Evolutionary conservation across 2,888 invertebrate genomes (phyloP), one percentile per base, ranked within the genome.

Genomic region (Tiliacea citrago): DNA sequence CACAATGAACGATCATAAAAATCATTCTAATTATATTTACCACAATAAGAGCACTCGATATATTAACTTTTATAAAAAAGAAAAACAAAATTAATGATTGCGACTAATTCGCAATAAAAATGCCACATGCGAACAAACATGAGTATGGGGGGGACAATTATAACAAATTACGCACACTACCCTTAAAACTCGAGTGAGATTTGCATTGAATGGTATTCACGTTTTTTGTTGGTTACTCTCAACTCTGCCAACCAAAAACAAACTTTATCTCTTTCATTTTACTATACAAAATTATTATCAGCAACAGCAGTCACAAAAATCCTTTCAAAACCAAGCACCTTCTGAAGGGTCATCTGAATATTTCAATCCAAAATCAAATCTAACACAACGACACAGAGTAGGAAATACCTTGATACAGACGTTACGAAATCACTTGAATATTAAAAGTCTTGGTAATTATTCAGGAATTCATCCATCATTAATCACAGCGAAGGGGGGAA

Each of bases 401-500:
- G 70, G 90, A 83, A 91, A 77, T 92, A 51, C 82, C 49, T 82
- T 76, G 86, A 18, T 57, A 42, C 3, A 24, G 24, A 55, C 55
- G 84, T 83, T 89, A 87, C 89, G 90, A 92, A 95, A 96, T 95
- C 96, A 95, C 96, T 96, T 96, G 95, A 96, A 96, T 96, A 96
- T 96, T 96, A 96, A 96, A 96, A 96, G 95, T 96, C 96, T 94
- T 95, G 95, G 96, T 96, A 96, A 96, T 96, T 96, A 96, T 96
- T 96, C 96, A 96, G 96, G 96, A 96, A 96, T 96, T 96, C 95
- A 96, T 96, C 96, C 95, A 96, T 96, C 96, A 96, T 96, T 96
- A 96, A 96, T 96, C 96, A 96, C 94, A 92, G 91, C 86, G 94
- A 93, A 94, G 95, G 94, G 94, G 93, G 92, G 92, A 88, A 90